Conservation (phyloP, 2,888 invertebrate species). For the Acanthopleura granulata region DNA sequence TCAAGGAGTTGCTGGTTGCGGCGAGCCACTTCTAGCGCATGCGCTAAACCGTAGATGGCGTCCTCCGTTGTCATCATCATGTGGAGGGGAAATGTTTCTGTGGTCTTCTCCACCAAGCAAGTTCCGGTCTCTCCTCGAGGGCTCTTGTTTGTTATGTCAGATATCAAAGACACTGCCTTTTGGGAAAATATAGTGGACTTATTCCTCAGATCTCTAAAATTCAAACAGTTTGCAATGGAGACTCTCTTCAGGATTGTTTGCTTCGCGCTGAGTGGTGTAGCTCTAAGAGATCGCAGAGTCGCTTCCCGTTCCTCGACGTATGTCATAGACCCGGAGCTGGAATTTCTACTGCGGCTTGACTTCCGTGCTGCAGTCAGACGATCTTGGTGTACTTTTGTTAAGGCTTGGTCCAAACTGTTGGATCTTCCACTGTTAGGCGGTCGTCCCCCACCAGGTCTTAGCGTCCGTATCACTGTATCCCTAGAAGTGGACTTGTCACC, state of each 20-base stretch:
- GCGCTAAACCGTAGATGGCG: not conserved
- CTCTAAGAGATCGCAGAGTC: not conserved
- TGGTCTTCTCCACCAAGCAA: not conserved
- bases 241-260: not conserved
- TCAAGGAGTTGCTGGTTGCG: not conserved
- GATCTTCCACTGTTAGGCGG: no score
- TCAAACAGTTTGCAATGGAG: not conserved
- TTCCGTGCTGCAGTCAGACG: no score
- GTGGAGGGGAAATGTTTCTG: not conserved
- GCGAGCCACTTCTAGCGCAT: not conserved
- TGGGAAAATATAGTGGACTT: not conserved
- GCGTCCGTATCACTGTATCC: no score
- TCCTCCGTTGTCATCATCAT: conserved; percentile 10
- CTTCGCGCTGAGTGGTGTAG: not conserved
- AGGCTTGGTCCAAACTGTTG: no score
- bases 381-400: no score
- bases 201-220: not conserved
- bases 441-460: no score
- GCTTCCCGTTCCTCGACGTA: not conserved
- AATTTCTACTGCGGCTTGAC: no score
- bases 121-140: not conserved
- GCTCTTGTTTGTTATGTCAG: not conserved
- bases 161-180: conserved; percentile 6
- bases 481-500: no score
- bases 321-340: not conserved